Base-by-base conservation (phyloP, 1,140 invertebrate genomes). In the Drosophila watanabei region DNA sequence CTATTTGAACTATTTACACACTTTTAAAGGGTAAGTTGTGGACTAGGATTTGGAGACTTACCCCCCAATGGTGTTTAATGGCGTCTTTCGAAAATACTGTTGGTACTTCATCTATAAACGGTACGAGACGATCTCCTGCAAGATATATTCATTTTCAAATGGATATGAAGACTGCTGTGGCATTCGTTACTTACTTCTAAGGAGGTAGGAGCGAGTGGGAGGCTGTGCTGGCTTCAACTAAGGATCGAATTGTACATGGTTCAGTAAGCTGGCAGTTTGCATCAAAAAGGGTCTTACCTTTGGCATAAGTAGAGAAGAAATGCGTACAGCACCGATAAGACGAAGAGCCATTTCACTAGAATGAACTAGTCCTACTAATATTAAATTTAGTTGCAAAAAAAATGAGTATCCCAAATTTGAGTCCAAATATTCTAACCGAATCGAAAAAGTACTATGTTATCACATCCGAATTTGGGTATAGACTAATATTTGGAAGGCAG, bases 51-150 rank as follows among this genome's bases (percentile, higher is more conserved):
- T 13, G 46, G 4, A 5, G 1, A 78, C 80, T 83, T 62, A 83
- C 81, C 80, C 80, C 80, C 80, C 80, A 83, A 49, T 83, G 69
- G 54, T 83, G 75, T 39, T 11, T 37, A 1, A 83, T 0, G 5
- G 80, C 81, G 0, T 54, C 9, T 4, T 10, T 39, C 16, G 75
- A 70, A 11, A 83, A 79, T 14, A 75, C 16, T 16, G 11, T 3
- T n/a, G 68, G 48, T 11, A 58, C 71, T 20, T 75, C 54, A 7
- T 79, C 81, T 2, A 79, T 1, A 9, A 73, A 75, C 0, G 64
- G 60, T 4, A 65, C 51, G 0, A 56, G n/a, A 1, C 54, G 54
- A 4, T 51, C 54, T 18, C 52, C 75, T 79, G 71, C 5, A 46
- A 39, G 10, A 24, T 8, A 16, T 20, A 54, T 24, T 16, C 2